A percentile compares a stretch with the other conserved stretches of the same genome.
Evolutionary conservation across 2,113 vertebrate genomes (phyloP).

Genomic region (Butorides virescens): DNA sequence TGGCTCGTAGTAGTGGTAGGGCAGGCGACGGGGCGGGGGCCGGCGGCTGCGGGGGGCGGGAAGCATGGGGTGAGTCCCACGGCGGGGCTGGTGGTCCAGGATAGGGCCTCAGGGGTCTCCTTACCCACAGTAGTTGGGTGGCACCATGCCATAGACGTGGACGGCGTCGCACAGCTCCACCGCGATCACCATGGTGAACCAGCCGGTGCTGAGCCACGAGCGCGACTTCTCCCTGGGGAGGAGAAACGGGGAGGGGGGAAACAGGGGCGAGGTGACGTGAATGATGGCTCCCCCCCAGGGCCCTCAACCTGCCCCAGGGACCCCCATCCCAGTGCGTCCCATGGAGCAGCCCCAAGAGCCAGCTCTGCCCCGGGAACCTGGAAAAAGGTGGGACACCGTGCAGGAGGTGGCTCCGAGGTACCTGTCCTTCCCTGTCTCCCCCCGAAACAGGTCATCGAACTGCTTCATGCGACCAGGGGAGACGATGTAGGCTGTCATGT

Average conservation of each 20-base stretch:
- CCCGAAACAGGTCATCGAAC: conserved; percentile 90
- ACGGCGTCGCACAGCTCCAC: conserved; percentile 92
- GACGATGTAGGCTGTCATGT: conserved; percentile 83
- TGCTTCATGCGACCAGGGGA: conserved; percentile 85
- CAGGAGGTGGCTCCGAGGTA: conserved; percentile 29
- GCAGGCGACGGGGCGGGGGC: conserved; percentile 78
- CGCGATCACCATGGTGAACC: conserved; percentile 98
- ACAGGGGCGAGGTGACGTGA: rapidly evolving
- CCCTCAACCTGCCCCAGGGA: neutral
- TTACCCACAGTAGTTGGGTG: conserved; percentile 90
- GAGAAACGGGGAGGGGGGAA: neutral
- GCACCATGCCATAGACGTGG: conserved; percentile 96
- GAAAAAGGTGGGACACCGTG: neutral
- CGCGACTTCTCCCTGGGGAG: conserved; percentile 86
- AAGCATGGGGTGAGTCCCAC: neutral
- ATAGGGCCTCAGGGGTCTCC: neutral
- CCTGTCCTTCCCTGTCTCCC: conserved; percentile 94
- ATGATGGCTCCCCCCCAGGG: rapidly evolving
- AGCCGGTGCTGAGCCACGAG: conserved; percentile 96
- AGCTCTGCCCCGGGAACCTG: neutral
- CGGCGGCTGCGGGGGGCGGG: conserved; percentile 62
- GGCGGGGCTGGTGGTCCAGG: rapidly evolving
- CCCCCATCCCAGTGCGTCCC: neutral
- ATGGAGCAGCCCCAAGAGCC: neutral
- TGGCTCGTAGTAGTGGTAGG: conserved; percentile 98